phyloP scores from a whole-genome alignment of 2,113 vertebrate species.

The Lipophrys pholis region DNA sequence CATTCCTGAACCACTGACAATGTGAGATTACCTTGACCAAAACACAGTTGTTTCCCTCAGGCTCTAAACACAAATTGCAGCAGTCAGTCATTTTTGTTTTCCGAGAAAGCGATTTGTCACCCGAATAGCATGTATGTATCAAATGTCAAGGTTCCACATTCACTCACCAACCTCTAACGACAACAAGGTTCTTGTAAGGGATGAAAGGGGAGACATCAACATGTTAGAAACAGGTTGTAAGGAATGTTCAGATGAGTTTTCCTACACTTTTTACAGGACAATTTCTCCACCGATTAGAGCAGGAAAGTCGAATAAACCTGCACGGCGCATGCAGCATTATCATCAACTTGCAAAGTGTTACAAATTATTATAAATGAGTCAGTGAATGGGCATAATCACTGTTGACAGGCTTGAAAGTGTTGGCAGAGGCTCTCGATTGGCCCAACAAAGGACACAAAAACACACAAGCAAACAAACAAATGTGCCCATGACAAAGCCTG shows the following conservation, averaged over 20 bases:
- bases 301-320: constrained; percentile 31
- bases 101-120: constrained; percentile 42
- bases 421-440: constrained; percentile 12
- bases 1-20: constrained; percentile 61
- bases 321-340: constrained; percentile 32
- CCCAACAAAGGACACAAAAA: constrained; percentile 53
- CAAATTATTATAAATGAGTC: constrained; percentile 12
- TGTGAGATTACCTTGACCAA: constrained; percentile 62
- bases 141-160: constrained; percentile 16
- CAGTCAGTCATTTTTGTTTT: constrained; percentile 42
- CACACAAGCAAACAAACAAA: constrained; percentile 67
- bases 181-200: constrained; percentile 19
- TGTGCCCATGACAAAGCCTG: constrained; percentile 46
- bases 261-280: constrained; percentile 61
- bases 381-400: constrained; percentile 19
- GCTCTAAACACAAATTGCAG: constrained; percentile 38
- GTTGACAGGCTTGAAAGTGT: constrained; percentile 37
- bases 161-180: constrained; percentile 22
- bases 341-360: constrained; percentile 41
- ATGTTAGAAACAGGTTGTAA: constrained; percentile 29
- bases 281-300: constrained; percentile 60
- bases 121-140: constrained; percentile 30
- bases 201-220: not conserved
- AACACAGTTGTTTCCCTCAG: constrained; percentile 39
- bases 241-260: constrained; percentile 4